Conservation (phyloP, 2,113 vertebrate genomes). For the Colistium nudipinnis region DNA sequence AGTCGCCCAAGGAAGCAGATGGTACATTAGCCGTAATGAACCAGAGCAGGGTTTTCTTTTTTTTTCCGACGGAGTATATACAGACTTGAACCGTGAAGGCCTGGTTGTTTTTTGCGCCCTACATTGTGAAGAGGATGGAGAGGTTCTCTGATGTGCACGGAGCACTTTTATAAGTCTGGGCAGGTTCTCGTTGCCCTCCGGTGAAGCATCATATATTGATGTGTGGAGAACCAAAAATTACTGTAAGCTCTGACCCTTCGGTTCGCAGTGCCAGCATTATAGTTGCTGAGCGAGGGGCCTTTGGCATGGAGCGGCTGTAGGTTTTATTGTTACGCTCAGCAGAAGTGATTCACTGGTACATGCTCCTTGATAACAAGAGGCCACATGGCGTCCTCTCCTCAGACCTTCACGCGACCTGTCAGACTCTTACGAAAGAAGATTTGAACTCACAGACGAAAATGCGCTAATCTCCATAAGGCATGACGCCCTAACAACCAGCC, state of each 20-base stretch:
- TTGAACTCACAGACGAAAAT: background rate
- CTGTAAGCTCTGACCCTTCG: slow-evolving; percentile 71
- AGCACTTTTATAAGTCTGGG: slow-evolving; percentile 51
- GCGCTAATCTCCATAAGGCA: slow-evolving; percentile 18
- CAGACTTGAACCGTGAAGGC: slow-evolving; percentile 29
- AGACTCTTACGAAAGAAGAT: slow-evolving; percentile 12
- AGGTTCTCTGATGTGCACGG: slow-evolving; percentile 36
- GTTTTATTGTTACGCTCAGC: slow-evolving; percentile 70
- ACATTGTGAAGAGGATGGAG: slow-evolving; percentile 25
- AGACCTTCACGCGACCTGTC: background rate
- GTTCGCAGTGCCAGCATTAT: slow-evolving; percentile 70
- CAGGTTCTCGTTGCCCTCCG: slow-evolving; percentile 57
- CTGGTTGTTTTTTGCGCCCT: slow-evolving; percentile 10
- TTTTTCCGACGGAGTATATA: slow-evolving; percentile 42
- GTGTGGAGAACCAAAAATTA: slow-evolving; percentile 64
- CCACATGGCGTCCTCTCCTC: slow-evolving; percentile 5
- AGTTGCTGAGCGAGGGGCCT: slow-evolving; percentile 78
- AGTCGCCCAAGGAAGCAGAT: slow-evolving; percentile 74
- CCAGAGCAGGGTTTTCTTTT: slow-evolving; percentile 65
- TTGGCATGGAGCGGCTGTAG: slow-evolving; percentile 68
- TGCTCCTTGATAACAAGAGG: slow-evolving; percentile 4
- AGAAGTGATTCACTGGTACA: slow-evolving; percentile 35
- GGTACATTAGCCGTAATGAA: slow-evolving; percentile 77
- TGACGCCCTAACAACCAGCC: slow-evolving; percentile 13
- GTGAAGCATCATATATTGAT: slow-evolving; percentile 69